These are phyloP conservation scores for Piscicola geometra DNA, from an alignment of 2,888 invertebrate genomes.

Conservation along the genomic window DNA sequence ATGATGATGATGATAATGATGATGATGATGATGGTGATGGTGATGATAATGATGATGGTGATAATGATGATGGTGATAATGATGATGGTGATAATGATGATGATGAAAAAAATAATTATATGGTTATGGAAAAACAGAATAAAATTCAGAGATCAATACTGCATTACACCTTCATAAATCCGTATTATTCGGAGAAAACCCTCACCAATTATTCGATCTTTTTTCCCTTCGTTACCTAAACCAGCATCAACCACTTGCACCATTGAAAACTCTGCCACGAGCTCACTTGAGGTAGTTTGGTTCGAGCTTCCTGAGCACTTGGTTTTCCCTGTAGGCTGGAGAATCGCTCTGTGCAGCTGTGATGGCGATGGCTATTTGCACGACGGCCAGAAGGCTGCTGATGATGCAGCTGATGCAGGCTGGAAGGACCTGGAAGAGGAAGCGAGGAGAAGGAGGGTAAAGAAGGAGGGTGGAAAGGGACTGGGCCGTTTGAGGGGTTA, in stretches of 20 bases:
- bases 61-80: slow-evolving; percentile 13
- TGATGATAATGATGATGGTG: slow-evolving; percentile 17
- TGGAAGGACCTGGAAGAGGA: background rate
- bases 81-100: no score
- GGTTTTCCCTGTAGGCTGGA: background rate
- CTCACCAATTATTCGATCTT: no score
- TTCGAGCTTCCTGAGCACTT: background rate
- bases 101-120: no score
- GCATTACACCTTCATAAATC: no score
- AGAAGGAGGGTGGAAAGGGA: no score
- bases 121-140: no score
- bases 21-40: slow-evolving; percentile 25
- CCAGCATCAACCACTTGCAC: background rate
- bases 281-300: slow-evolving; percentile 12
- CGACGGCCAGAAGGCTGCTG: background rate
- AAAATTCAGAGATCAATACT: no score
- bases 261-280: background rate
- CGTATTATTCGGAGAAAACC: no score
- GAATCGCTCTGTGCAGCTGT: slow-evolving; percentile 18
- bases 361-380: slow-evolving; percentile 24
- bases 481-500: no score
- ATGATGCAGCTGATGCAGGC: slow-evolving; percentile 21
- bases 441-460: no score
- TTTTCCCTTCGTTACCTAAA: no score
- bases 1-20: slow-evolving; percentile 33